Percentiles rank a stretch among this genome's conserved stretches.
Evolutionary conservation across 2,113 vertebrate genomes (phyloP).

Genomic region (Oryzias curvinotus): DNA sequence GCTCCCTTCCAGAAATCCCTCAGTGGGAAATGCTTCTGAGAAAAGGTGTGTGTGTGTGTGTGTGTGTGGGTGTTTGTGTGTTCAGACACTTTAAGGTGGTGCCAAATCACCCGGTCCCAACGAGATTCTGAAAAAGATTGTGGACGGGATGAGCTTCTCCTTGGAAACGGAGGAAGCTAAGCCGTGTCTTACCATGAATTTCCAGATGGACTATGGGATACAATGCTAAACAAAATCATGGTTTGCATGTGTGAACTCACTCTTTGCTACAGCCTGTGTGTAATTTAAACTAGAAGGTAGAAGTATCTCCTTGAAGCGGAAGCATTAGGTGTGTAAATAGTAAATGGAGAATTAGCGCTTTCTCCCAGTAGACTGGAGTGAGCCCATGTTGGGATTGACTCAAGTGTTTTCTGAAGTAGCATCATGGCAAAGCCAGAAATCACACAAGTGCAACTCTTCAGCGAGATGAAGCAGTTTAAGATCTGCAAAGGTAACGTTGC

Average conservation of each 20-base stretch:
- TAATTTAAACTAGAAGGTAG: constrained; percentile 10
- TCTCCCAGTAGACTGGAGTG: neutral
- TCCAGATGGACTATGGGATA: constrained; percentile 11
- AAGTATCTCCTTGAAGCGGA: constrained; percentile 32
- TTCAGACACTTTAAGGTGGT: constrained; percentile 24
- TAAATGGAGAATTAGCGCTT: constrained; percentile 18
- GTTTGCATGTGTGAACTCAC: no score
- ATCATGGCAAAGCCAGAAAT: constrained; percentile 48
- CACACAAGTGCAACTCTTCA: neutral
- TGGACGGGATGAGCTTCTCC: no score
- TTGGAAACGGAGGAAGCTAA: no score
- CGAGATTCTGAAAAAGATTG: no score
- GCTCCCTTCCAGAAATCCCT: constrained; percentile 16
- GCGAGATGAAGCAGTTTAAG: constrained; percentile 21
- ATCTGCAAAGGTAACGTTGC: constrained; percentile 13
- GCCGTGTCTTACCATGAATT: neutral
- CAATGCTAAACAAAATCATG: neutral
- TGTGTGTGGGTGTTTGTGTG: constrained; percentile 1
- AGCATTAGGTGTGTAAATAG: constrained; percentile 50
- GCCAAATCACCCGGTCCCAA: constrained; percentile 3
- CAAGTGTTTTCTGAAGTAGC: constrained; percentile 10
- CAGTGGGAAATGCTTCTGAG: constrained; percentile 19
- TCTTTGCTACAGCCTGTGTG: no score
- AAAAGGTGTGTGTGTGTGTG: constrained; percentile 4
- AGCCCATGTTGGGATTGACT: constrained; percentile 29